Evolutionary conservation across 2,888 invertebrate species (phyloP), one percentile per base, ranked within the genome.

Genomic region (Leptarthrus brevirostris): DNA sequence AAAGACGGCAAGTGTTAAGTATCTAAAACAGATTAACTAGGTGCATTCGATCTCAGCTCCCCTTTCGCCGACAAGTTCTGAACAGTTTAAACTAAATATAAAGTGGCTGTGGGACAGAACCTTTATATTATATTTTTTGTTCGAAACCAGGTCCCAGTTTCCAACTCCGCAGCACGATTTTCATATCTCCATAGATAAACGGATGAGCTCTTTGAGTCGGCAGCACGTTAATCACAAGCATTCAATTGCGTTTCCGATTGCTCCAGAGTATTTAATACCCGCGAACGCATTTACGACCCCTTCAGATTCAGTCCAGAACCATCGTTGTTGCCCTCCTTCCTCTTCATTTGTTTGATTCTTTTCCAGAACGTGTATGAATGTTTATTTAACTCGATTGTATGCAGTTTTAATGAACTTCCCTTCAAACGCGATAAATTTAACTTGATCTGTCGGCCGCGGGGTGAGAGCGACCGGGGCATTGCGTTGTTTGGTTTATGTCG

Each of bases 321-420:
- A 12, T 40, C 10, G 1, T 40, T 40, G 6, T 40, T 40, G 40
- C 12, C 12, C 12, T 12, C 12, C 12, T 40, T 40, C 12, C 12
- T 40, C n/a, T 40, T 40, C n/a, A 6, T 40, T 12, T n/a, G 12
- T 40, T 40, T 40, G 40, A n/a, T n/a, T n/a, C n/a, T n/a, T n/a
- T 40, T 12, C 40, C 40, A 40, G 3, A 6, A 12, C 10, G 12
- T 40, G n/a, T 40, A 40, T 40, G 40, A 40, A 40, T 40, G 40
- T 40, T 40, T 40, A 12, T 40, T 40, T 40, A 40, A 40, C 40
- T 40, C 40, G 40, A 40, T 40, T 40, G 40, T 40, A 40, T 40
- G 40, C 40, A 40, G 40, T 40, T 40, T 40, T 40, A 40, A 40
- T 40, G 40, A 40, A 40, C 40, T 40, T 12, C 40, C 40, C 40